Base-by-base conservation (phyloP, 2,113 vertebrate genomes). In the Atherinomorus stipes region DNA sequence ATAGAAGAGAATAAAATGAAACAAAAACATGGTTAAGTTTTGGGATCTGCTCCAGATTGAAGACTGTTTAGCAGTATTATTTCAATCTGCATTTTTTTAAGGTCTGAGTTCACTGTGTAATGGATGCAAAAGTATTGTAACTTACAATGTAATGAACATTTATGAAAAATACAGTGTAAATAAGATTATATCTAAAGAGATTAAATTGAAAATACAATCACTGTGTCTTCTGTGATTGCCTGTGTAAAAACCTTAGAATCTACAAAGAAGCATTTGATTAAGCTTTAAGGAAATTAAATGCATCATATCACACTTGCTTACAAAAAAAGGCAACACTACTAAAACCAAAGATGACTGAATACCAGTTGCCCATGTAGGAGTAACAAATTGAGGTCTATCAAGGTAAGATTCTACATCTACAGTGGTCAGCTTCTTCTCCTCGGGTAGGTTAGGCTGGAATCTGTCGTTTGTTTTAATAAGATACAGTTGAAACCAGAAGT, bases 141-240 rank as follows among this genome's bases (percentile, higher is more conserved):
- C 93, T 94, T 94, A 93, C 92, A 89, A 93, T 93, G 92, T 94
- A 93, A 91, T 94, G 92, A 94, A 94, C 91, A 94, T 94, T 93
- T 93, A 93, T 94, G 92, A 90, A 89, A 90, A 92, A 88, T 93
- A 92, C 85, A 63, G 82, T 95, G 94, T 94, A 94, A 94, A 94
- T 94, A 94, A 94, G 93, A 94, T 94, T 95, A 92, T 94, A 94
- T 95, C 92, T 90, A 94, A 94, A 93, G 84, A 94, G 87, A 94
- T 89, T 90, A 93, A 86, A 90, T 92, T 93, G 87, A 90, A 93
- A 88, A 84, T 88, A 83, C 25, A 49, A 66, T 28, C 0, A 10
- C 25, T 58, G 81, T 70, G 40, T 63, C 44, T 11, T 79, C 34
- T 62, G 31, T 4, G 22, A 26, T 73, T 78, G 2, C 60, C 21